A percentile compares a stretch with the other conserved stretches of the same genome.
Conservation (phyloP, 2,797 vertebrate genomes). For the Kryptopterus vitreolus region DNA sequence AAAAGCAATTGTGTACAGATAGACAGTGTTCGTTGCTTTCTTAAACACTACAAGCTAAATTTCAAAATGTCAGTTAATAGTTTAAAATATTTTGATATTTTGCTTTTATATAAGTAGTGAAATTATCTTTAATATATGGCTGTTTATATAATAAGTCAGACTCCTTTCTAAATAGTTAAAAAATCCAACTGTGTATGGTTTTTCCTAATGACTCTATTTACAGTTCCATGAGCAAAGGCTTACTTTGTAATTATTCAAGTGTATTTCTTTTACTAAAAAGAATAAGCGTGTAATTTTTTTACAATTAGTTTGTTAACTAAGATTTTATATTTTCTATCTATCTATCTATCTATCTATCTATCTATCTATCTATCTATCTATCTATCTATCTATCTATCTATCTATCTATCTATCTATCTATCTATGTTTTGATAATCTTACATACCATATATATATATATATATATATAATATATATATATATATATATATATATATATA, state of each 20-base stretch:
- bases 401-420: no score
- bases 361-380: not conserved
- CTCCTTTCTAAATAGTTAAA: not conserved
- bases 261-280: not conserved
- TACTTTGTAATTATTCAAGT: not conserved
- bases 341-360: not conserved
- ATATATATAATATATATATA: not conserved
- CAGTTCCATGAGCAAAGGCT: not conserved
- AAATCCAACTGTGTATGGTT: not conserved
- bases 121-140: not conserved
- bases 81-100: not conserved
- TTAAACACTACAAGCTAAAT: not conserved
- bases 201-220: not conserved
- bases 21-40: not conserved
- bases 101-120: not conserved
- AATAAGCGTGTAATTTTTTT: no score
- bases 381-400: not conserved
- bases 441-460: no score
- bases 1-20: slow-evolving; percentile 38
- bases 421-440: no score
- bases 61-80: not conserved
- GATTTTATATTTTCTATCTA: not conserved
- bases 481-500: not conserved
- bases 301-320: no score
- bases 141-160: not conserved